These are phyloP conservation scores for Hyppa rectilinea DNA, from an alignment of 2,888 invertebrate genomes.

Conservation along the genomic window DNA sequence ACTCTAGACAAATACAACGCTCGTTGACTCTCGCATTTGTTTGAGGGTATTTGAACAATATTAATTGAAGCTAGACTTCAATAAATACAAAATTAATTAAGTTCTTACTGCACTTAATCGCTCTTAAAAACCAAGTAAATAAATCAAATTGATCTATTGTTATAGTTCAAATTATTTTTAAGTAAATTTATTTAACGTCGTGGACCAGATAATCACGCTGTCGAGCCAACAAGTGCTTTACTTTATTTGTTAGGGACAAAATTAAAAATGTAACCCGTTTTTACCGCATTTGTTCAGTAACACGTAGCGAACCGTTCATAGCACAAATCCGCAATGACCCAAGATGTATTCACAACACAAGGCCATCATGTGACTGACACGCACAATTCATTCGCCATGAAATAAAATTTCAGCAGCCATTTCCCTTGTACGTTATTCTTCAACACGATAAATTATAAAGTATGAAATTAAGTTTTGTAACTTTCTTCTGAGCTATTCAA, in stretches of 20 bases:
- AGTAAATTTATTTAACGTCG: slow-evolving; percentile 15
- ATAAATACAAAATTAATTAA: not conserved
- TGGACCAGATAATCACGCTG: slow-evolving; percentile 16
- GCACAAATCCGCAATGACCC: slow-evolving; percentile 50
- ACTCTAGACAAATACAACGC: slow-evolving; percentile 27
- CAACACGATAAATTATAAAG: slow-evolving; percentile 67
- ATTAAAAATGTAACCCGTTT: slow-evolving; percentile 54
- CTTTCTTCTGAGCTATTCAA: slow-evolving; percentile 54
- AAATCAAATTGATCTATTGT: not conserved
- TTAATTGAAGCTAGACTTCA: slow-evolving; percentile 4
- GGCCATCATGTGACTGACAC: slow-evolving; percentile 56
- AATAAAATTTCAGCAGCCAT: slow-evolving; percentile 66
- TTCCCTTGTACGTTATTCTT: slow-evolving; percentile 48
- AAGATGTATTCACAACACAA: slow-evolving; percentile 63
- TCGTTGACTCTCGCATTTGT: slow-evolving; percentile 17
- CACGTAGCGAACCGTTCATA: slow-evolving; percentile 5
- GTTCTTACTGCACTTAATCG: not conserved
- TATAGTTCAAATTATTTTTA: slow-evolving; percentile 12
- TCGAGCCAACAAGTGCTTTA: slow-evolving; percentile 26
- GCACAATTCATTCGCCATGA: slow-evolving; percentile 61
- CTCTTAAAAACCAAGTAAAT: not conserved
- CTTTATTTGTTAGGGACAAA: slow-evolving; percentile 41
- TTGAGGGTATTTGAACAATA: slow-evolving; percentile 13
- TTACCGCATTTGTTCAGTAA: slow-evolving; percentile 27
- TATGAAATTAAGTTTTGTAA: slow-evolving; percentile 67